Evolutionary conservation across 2,797 vertebrate species (phyloP), one percentile per base, ranked within the genome.

Genomic region (Schizothorax lantsangensis): DNA sequence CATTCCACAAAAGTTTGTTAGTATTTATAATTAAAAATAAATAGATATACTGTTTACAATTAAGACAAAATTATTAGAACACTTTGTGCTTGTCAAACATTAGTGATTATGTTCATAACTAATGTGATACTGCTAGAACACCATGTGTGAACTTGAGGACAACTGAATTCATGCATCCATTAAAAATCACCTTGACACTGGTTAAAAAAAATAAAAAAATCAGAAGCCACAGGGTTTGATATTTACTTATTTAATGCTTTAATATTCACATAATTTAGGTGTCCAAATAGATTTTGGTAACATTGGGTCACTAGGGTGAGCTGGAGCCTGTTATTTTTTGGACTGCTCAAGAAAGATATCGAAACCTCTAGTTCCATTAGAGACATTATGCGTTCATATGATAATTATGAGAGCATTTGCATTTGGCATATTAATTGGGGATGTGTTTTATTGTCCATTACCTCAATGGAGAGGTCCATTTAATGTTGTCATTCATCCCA

Each of bases 321-420:
- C 21, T 68, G 43, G 26, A 69, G 36, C 11, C 33, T 6, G 7
- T 79, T 66, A 47, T 79, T 68, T 47, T 36, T 52, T 33, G 49
- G 30, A 77, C 30, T 2, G 1, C 21, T 78, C 3, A 1, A 12
- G 10, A 66, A 47, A 43, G 9, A 64, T 66, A 21, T 12, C 0
- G 26, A 80, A 66, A 47, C 43, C 17, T 66, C 17, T n/a, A 52
- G 68, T 38, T 72, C 68, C 49, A 72, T 83, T 83, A 83, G 36
- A 59, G 23, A 66, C 38, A 73, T 83, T 83, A 59, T 57, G 33
- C 1, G 2, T 57, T 57, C 68, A 26, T 66, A 17, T 73, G 17
- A 73, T 57, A 83, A 59, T 71, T 40, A 57, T 26, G 7, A 43
- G 19, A 23, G 3, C 30, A 83, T 54, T 81, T 81, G n/a, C 62